Conservation (phyloP, 2,797 vertebrate genomes). For the Allobates femoralis region DNA sequence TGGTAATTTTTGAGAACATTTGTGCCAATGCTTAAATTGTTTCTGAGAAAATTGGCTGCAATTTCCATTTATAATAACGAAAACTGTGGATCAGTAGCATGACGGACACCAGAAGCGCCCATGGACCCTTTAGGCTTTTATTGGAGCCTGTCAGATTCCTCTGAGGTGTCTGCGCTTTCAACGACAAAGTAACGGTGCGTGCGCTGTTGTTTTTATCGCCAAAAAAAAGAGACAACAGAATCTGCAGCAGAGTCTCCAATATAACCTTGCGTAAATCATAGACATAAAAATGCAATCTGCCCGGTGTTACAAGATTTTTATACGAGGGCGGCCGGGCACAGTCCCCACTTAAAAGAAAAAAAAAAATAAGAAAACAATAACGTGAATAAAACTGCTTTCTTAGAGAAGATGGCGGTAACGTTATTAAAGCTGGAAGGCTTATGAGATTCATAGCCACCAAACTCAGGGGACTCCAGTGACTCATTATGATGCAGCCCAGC, state of each 20-base stretch:
- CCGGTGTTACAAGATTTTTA: not conserved
- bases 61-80: too few relatives aligned
- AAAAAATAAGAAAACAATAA: not conserved
- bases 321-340: not conserved
- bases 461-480: slow-evolving; percentile 1
- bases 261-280: not conserved
- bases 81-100: too few relatives aligned
- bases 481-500: slow-evolving; percentile 14
- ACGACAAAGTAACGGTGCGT: not conserved
- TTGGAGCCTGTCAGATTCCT: too few relatives aligned
- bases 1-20: too few relatives aligned
- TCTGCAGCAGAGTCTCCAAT: too few relatives aligned
- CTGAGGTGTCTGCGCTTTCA: too few relatives aligned
- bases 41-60: too few relatives aligned
- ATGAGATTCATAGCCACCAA: slow-evolving; percentile 6
- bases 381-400: not conserved
- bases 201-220: too few relatives aligned
- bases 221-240: not conserved
- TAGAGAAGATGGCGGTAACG: not conserved
- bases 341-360: not conserved
- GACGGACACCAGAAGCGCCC: too few relatives aligned
- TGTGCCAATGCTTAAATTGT: too few relatives aligned
- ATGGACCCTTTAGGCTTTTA: too few relatives aligned
- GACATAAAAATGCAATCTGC: not conserved
- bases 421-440: slow-evolving; percentile 28